A percentile compares a stretch with the other conserved stretches of the same genome.
Conservation (phyloP, 2,113 vertebrate genomes). For the human region DNA sequence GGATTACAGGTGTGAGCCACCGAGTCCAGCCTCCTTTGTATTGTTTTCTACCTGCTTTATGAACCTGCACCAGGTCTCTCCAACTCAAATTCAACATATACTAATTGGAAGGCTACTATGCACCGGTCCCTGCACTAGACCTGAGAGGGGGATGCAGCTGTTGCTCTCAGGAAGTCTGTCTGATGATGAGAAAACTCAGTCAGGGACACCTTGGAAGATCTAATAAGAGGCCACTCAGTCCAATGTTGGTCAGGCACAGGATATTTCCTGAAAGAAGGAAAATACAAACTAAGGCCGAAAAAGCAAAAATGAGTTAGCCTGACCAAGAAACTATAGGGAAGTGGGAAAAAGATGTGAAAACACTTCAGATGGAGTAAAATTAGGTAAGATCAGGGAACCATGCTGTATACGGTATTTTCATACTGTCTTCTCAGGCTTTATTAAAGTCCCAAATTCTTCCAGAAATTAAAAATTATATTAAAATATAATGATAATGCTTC, state of each 20-base stretch:
- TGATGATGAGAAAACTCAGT: no score
- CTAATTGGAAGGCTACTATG: accelerated
- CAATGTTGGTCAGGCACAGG: background rate
- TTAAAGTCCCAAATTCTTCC: background rate
- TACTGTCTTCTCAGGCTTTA: background rate
- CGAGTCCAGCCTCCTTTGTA: accelerated
- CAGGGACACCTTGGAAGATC: no score
- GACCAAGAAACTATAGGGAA: background rate
- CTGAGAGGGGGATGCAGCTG: accelerated
- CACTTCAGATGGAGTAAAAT: background rate
- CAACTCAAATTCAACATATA: no score
- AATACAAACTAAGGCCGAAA: background rate
- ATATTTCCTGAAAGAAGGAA: background rate
- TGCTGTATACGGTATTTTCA: accelerated
- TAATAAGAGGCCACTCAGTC: background rate
- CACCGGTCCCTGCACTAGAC: accelerated
- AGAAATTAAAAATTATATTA: background rate
- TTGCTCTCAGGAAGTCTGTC: background rate
- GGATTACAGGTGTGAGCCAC: no score
- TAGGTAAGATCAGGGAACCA: background rate
- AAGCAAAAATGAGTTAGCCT: background rate
- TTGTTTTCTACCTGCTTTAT: background rate
- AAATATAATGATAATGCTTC: background rate
- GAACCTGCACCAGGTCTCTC: no score
- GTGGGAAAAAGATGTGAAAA: background rate